Base-by-base conservation (phyloP, 2,888 invertebrate species). In the Cantharis flavilabris region DNA sequence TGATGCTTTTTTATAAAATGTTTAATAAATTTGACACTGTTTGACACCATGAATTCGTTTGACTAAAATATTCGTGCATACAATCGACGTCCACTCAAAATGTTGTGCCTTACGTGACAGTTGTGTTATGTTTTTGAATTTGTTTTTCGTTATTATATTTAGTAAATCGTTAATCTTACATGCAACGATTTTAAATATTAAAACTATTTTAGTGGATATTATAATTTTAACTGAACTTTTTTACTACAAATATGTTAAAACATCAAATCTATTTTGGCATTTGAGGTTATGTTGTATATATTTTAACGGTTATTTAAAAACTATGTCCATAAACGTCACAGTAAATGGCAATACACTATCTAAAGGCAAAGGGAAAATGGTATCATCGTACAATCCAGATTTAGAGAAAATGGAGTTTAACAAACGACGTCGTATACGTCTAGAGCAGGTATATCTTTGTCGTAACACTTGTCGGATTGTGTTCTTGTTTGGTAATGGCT, bases 271-370 rank as follows among this genome's bases (percentile, higher is more conserved):
- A 13, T 30, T 75, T 62, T 75, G 33, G 71, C 75, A 33, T 75
- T 75, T 70, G 65, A 71, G 75, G 75, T 75, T 75, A 75, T 49
- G 71, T 75, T 10, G 11, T 64, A 64, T n/a, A 16, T 20, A 18
- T 26, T 69, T 30, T 74, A 71, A 75, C 77, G 49, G 71, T 69
- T 74, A 62, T 23, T 49, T 49, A 49, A 49, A 49, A 49, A 49
- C 71, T 65, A 92, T 93, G 92, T 91, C 92, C 70, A 90, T 92
- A 80, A 91, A 92, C 85, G 90, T 92, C 72, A 91, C 90, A 13
- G 90, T 92, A 9, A 89, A 88, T 83, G 91, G 91, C 26, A 92
- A 91, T 86, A 91, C 90, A 69, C 86, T 90, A 9, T 89, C 88
- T 81, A 88, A 89, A 77, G 87, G 86, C 70, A 86, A 87, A 28